Percentiles rank a stretch among this genome's conserved stretches.
Evolutionary conservation across 1,140 invertebrate species (phyloP).

Genomic region (Atta cephalotes): DNA sequence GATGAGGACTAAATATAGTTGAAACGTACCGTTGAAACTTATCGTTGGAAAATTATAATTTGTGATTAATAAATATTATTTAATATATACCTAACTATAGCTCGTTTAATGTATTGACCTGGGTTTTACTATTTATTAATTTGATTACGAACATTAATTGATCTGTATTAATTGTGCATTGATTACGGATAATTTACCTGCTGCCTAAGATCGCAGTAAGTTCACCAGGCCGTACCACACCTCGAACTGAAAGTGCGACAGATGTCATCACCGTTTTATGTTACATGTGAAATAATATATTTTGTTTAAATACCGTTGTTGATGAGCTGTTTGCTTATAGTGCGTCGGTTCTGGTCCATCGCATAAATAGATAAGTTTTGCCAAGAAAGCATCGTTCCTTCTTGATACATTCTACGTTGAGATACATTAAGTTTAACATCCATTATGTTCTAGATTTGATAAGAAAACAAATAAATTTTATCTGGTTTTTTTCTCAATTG

Average conservation of each 20-base stretch:
- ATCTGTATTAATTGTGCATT: not conserved
- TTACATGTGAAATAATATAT: not conserved
- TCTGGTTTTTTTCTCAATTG: not conserved
- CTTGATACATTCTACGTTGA: not conserved
- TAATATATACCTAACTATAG: too few species aligned
- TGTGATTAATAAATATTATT: too few species aligned
- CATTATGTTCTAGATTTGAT: conserved; percentile 10
- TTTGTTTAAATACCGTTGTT: conserved; percentile 78
- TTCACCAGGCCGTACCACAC: conserved; percentile 93
- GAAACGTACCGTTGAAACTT: too few species aligned
- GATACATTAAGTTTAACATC: not conserved
- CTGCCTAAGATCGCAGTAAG: conserved; percentile 96
- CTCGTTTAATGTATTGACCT: too few species aligned
- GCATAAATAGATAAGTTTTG: conserved; percentile 81
- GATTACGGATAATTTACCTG: conserved; percentile 87
- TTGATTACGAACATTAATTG: not conserved
- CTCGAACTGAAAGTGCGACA: conserved; percentile 87
- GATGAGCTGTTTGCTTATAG: conserved; percentile 79
- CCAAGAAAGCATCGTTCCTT: conserved; percentile 78
- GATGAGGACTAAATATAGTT: too few species aligned
- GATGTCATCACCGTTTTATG: not conserved
- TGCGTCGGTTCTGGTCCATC: conserved; percentile 74
- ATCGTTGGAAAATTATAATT: too few species aligned
- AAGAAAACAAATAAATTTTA: not conserved
- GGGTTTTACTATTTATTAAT: too few species aligned